A percentile compares a stretch with the other conserved stretches of the same genome.
These are phyloP conservation scores for Tiliacea aurago DNA, from an alignment of 2,888 invertebrate genomes.

Conservation along the genomic window DNA sequence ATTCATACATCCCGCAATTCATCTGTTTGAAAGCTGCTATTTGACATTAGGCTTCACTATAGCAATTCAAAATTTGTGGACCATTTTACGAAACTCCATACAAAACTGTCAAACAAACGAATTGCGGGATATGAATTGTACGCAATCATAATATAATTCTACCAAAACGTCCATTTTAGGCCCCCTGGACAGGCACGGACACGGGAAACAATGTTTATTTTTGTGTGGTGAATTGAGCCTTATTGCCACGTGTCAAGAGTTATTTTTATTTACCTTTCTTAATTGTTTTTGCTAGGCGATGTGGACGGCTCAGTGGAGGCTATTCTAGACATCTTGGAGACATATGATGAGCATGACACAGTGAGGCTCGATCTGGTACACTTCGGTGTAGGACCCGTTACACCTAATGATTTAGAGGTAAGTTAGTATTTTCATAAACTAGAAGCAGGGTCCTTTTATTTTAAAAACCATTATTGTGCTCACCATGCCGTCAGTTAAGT, in stretches of 20 bases:
- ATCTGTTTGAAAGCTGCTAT: too few relatives aligned
- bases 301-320: slow-evolving; percentile 99
- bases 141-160: too few relatives aligned
- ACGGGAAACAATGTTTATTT: too few relatives aligned
- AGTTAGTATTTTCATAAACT: slow-evolving; percentile 3
- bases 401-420: slow-evolving; percentile 95
- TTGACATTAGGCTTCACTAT: too few relatives aligned
- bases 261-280: neutral
- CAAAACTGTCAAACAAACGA: too few relatives aligned
- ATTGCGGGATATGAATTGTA: too few relatives aligned
- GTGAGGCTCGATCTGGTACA: slow-evolving; percentile 96
- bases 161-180: too few relatives aligned
- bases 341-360: slow-evolving; percentile 93
- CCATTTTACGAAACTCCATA: too few relatives aligned
- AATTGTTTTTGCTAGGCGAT: slow-evolving; percentile 91
- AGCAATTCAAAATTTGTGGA: too few relatives aligned
- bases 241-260: neutral
- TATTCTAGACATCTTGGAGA: slow-evolving; percentile 96
- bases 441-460: neutral
- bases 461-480: neutral
- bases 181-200: too few relatives aligned
- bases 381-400: slow-evolving; percentile 97
- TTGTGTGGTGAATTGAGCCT: neutral
- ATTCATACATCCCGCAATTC: too few relatives aligned
- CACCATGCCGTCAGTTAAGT: neutral